Conservation (phyloP, 2,113 vertebrate genomes). For the Petaurus breviceps region DNA sequence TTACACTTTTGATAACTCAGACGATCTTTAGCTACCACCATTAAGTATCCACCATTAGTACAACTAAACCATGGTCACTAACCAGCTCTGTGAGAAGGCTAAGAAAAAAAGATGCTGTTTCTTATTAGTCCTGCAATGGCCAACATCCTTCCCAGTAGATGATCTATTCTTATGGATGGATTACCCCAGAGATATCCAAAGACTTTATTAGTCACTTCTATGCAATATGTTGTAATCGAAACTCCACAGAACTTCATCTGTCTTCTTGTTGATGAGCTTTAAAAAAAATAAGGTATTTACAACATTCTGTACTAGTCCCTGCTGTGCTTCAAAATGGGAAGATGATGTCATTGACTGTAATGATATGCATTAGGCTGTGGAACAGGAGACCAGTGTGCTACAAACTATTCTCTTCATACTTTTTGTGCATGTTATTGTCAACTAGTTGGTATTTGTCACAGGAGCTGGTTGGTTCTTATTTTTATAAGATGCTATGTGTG, state of each 20-base stretch:
- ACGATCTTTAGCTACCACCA: background rate
- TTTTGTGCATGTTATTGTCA: background rate
- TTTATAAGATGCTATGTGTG: background rate
- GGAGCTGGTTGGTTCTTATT: background rate
- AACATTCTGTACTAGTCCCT: background rate
- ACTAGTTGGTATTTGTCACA: background rate
- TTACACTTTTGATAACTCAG: background rate
- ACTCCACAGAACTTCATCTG: background rate
- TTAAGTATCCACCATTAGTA: background rate
- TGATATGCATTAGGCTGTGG: background rate
- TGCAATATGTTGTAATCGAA: background rate
- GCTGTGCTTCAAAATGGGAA: slow-evolving; percentile 19
- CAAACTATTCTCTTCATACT: background rate
- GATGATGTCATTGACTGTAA: background rate
- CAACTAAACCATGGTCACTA: background rate
- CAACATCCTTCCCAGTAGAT: background rate
- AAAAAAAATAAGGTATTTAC: background rate
- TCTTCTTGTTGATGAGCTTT: background rate
- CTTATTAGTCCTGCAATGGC: background rate
- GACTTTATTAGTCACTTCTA: background rate
- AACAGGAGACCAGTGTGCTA: background rate
- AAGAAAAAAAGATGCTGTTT: background rate
- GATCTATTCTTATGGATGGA: background rate
- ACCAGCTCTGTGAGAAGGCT: background rate
- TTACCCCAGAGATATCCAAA: background rate